Evolutionary conservation across 2,888 invertebrate genomes (phyloP).

Genomic region (Ormyrus pomaceus): DNA sequence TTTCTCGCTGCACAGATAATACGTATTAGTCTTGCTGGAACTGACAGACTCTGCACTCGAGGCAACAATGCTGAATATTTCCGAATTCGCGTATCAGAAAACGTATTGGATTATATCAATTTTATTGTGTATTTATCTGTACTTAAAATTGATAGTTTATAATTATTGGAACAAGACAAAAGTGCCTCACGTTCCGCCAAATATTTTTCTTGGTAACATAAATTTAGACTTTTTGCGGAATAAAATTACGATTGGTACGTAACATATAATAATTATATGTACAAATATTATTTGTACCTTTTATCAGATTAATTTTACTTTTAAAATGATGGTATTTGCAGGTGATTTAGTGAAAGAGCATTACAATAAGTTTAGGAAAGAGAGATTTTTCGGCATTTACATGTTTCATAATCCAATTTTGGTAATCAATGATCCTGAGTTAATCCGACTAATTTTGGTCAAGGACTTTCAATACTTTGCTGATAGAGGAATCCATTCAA

Average conservation of each 20-base stretch:
- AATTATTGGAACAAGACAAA: slow-evolving; percentile 64
- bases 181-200: slow-evolving; percentile 60
- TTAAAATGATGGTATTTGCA: slow-evolving; percentile 37
- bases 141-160: slow-evolving; percentile 61
- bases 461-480: slow-evolving; percentile 72
- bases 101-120: slow-evolving; percentile 17
- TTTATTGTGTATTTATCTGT: slow-evolving; percentile 59
- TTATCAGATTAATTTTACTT: neutral
- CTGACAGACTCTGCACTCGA: neutral
- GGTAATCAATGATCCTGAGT: slow-evolving; percentile 69
- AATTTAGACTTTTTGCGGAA: slow-evolving; percentile 53
- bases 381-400: slow-evolving; percentile 66
- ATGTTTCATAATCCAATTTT: slow-evolving; percentile 66
- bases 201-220: slow-evolving; percentile 61
- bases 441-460: slow-evolving; percentile 67
- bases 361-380: slow-evolving; percentile 62
- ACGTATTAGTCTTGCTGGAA: neutral
- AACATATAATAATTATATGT: neutral
- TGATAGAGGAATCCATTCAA: slow-evolving; percentile 68
- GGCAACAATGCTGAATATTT: neutral
- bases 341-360: slow-evolving; percentile 60
- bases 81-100: slow-evolving; percentile 12
- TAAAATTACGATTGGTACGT: slow-evolving; percentile 60
- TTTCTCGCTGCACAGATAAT: neutral
- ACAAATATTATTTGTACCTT: neutral